phyloP scores from a whole-genome alignment of 1,140 invertebrate species.

The Drosophila chauvacae region DNA sequence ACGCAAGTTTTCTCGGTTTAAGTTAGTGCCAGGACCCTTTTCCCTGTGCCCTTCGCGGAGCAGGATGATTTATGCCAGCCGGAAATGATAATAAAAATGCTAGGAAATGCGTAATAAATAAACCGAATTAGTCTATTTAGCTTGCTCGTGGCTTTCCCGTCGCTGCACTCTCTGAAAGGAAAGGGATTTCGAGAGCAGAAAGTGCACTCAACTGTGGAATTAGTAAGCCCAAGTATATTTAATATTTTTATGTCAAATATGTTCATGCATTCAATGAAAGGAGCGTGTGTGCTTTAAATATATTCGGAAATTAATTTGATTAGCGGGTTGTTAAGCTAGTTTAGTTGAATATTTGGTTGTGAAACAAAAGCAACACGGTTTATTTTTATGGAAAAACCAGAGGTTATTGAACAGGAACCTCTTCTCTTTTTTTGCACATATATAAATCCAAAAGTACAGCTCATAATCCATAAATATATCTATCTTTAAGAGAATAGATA shows the following conservation, averaged over 20 bases:
- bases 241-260: slow-evolving; percentile 13
- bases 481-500: neutral
- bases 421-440: too few relatives aligned
- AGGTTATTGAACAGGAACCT: neutral
- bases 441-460: too few relatives aligned
- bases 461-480: neutral
- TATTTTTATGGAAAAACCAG: neutral
- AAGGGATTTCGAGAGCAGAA: slow-evolving; percentile 5
- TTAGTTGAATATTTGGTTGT: neutral
- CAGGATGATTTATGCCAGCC: slow-evolving; percentile 73
- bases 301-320: slow-evolving; percentile 19
- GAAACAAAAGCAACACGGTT: neutral
- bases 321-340: neutral
- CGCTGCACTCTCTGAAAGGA: slow-evolving; percentile 45
- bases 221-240: slow-evolving; percentile 16
- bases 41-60: neutral
- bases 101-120: slow-evolving; percentile 81
- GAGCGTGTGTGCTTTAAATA: neutral
- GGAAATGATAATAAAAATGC: slow-evolving; percentile 83
- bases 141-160: slow-evolving; percentile 48
- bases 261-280: neutral
- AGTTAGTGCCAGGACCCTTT: slow-evolving; percentile 27
- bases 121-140: slow-evolving; percentile 70
- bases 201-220: slow-evolving; percentile 50
- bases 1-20: slow-evolving; percentile 64